These are phyloP conservation scores for Lepilemur ruficaudatus DNA, from an alignment of 2,797 vertebrate genomes.

Conservation along the genomic window DNA sequence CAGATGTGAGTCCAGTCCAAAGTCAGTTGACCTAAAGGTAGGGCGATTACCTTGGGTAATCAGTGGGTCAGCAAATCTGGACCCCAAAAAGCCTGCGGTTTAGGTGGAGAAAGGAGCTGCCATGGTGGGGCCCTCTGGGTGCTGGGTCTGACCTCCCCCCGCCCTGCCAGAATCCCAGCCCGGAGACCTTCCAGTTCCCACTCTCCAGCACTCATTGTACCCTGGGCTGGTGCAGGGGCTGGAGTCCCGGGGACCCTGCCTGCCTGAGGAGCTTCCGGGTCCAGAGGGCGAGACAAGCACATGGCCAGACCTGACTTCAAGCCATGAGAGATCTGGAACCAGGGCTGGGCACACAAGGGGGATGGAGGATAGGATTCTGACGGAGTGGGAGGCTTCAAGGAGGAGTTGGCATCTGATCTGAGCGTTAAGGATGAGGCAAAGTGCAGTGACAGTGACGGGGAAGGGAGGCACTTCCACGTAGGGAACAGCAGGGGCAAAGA, in stretches of 20 bases:
- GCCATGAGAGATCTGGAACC: neutral
- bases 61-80: neutral
- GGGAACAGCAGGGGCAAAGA: neutral
- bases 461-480: no score
- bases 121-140: fast-evolving
- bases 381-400: neutral
- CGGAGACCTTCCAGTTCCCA: no score
- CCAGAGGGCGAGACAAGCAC: neutral
- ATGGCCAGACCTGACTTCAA: neutral
- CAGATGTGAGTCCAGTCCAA: neutral
- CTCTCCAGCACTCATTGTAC: neutral
- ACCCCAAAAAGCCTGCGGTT: neutral
- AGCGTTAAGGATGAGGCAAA: neutral
- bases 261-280: neutral
- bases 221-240: neutral
- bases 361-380: neutral
- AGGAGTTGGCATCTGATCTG: neutral
- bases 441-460: neutral
- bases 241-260: neutral
- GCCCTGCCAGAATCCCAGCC: neutral
- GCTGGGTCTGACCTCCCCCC: neutral
- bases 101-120: neutral
- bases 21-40: neutral
- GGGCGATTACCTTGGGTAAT: neutral
- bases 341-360: fast-evolving